These are phyloP conservation scores for Ciconia nigra DNA, from an alignment of 2,797 vertebrate species.

Conservation along the genomic window DNA sequence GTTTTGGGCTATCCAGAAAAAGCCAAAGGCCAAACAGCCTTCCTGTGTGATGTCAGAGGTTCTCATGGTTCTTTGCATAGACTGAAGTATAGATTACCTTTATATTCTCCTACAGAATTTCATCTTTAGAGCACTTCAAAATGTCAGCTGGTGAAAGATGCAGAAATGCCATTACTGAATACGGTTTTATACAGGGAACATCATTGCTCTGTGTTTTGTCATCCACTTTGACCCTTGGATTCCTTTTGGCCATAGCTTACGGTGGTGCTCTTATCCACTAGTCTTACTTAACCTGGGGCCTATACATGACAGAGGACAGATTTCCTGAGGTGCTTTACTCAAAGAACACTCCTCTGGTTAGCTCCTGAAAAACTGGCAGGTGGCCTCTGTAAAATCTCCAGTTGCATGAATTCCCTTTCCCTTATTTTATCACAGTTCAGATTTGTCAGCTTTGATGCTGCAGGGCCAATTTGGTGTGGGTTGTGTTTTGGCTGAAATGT, in stretches of 20 bases:
- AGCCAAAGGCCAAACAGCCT: background rate
- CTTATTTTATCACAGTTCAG: background rate
- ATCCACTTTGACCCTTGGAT: background rate
- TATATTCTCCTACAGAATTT: background rate
- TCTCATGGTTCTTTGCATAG: background rate
- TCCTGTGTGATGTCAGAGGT: background rate
- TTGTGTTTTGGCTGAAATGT: conserved; percentile 16
- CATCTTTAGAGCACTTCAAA: background rate
- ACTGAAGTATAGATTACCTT: background rate
- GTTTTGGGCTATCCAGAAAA: background rate
- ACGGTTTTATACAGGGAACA: background rate
- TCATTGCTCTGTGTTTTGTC: background rate
- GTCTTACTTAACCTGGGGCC: background rate
- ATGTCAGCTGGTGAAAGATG: background rate
- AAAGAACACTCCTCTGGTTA: background rate
- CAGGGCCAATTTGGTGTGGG: background rate
- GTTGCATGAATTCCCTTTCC: background rate
- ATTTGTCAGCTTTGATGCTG: background rate
- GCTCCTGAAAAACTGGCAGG: background rate
- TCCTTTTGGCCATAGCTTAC: background rate
- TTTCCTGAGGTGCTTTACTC: background rate
- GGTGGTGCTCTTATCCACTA: background rate
- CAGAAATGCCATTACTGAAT: background rate
- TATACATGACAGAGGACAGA: background rate
- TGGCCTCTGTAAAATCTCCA: background rate